Evolutionary conservation across 2,113 vertebrate genomes (phyloP).

Genomic region (Glaucidium brasilianum): DNA sequence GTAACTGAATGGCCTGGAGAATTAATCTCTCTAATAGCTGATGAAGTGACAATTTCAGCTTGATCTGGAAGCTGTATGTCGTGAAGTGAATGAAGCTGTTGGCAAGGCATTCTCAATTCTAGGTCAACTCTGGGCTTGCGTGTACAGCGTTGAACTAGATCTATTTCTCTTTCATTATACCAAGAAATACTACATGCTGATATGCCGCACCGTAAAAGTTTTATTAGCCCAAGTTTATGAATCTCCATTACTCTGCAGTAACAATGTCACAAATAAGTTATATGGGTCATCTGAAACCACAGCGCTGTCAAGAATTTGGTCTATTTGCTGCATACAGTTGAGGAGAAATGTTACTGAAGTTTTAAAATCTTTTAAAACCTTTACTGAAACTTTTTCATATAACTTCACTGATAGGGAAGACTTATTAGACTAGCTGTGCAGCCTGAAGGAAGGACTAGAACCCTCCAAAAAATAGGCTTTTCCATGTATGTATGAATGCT

Average conservation of each 20-base stretch:
- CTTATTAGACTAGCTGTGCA: neutral
- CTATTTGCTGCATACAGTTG: neutral
- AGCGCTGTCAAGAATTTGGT: neutral
- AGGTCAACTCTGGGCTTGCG: neutral
- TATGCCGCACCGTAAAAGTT: neutral
- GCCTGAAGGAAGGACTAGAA: neutral
- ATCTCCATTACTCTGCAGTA: slow-evolving; percentile 30
- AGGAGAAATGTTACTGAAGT: neutral
- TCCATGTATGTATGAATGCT: neutral
- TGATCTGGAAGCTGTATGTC: neutral
- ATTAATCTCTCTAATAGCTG: neutral
- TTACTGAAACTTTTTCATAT: neutral
- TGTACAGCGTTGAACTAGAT: neutral
- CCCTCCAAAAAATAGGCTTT: neutral
- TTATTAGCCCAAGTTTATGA: slow-evolving; percentile 38
- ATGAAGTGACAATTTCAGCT: neutral
- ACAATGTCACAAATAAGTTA: slow-evolving; percentile 31
- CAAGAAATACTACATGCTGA: slow-evolving; percentile 18
- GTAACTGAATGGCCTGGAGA: neutral
- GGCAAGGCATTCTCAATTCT: neutral
- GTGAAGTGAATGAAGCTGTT: neutral
- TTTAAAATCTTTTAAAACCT: neutral
- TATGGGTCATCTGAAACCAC: slow-evolving; percentile 9
- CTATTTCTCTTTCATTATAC: slow-evolving; percentile 12
- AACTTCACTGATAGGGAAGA: neutral